Base-by-base conservation (phyloP, 1,140 invertebrate genomes). In the Drosophila tani region DNA sequence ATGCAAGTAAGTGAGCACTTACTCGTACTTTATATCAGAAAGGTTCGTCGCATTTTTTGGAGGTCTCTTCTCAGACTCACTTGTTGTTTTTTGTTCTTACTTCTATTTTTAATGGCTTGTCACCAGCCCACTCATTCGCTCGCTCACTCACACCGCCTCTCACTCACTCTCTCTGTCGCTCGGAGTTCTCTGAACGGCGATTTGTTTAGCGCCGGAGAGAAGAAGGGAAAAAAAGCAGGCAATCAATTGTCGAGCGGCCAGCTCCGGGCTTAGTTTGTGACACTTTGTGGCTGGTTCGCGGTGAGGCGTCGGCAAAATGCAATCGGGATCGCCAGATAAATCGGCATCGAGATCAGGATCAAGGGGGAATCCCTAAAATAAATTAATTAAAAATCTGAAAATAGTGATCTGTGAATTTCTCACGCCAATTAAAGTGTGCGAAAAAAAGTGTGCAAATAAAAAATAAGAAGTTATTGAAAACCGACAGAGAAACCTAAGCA, bases 351-450 rank as follows among this genome's bases (percentile, higher is more conserved):
- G 53, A 24, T 56, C 53, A 56, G 53, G 53, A 56, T 6, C 35
- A 29, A 19, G 19, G 27, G 55, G 49, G 67, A 53, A 24, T 53
- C 47, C 19, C 53, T 43, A 12, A 50, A 59, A 55, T 41, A 27
- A 43, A 17, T 50, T 47, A 43, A 35, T 40, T 15, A 46, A 43
- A 43, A 38, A 35, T 35, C 43, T 27, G 32, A 35, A 35, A 59
- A 35, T 41, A 17, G 46, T 40, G 45, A 43, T 41, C 35, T 40
- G 75, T 41, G 43, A 32, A 68, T 69, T 87, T 88, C 84, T 88
- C 84, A 88, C 84, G 84, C 58, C 78, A 88, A 88, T 88, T 80
- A 87, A 81, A 70, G 55, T 51, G 46, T 68, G 49, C 27, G 27
- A 15, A 45, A 60, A 55, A 53, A 55, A 53, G 32, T 40, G 58